Conservation (phyloP, 2,797 vertebrate species). For the Etheostoma nigrum region DNA sequence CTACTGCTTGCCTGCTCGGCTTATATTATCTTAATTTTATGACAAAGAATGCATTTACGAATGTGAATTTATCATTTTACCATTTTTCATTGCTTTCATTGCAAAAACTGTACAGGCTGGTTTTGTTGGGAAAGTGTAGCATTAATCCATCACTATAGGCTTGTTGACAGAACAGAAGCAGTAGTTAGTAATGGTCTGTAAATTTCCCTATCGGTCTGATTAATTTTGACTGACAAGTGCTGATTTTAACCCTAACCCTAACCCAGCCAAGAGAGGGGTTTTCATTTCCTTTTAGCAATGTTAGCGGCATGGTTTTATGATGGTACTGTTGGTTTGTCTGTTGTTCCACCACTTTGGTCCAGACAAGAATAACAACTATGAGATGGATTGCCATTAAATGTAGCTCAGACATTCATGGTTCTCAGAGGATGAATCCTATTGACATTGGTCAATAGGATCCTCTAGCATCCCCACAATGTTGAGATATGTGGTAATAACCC, state of each 20-base stretch:
- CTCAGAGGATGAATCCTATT: too few species aligned
- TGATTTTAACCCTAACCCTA: too few species aligned
- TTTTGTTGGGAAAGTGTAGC: conserved; percentile 32
- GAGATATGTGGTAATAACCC: too few species aligned
- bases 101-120: neutral
- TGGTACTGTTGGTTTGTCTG: too few species aligned
- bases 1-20: neutral
- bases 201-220: conserved; percentile 25
- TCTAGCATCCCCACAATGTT: too few species aligned
- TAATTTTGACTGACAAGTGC: conserved; percentile 16
- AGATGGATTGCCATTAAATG: neutral
- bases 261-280: neutral
- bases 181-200: conserved; percentile 48
- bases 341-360: neutral
- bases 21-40: neutral
- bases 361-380: neutral
- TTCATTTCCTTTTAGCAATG: too few species aligned
- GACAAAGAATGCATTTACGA: conserved; percentile 1
- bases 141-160: conserved; percentile 40
- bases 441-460: too few species aligned
- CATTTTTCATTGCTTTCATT: neutral
- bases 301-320: too few species aligned
- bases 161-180: conserved; percentile 43
- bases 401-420: neutral
- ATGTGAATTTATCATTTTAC: neutral